Conservation (phyloP, 1,140 invertebrate genomes). For the Platyura marginata region DNA sequence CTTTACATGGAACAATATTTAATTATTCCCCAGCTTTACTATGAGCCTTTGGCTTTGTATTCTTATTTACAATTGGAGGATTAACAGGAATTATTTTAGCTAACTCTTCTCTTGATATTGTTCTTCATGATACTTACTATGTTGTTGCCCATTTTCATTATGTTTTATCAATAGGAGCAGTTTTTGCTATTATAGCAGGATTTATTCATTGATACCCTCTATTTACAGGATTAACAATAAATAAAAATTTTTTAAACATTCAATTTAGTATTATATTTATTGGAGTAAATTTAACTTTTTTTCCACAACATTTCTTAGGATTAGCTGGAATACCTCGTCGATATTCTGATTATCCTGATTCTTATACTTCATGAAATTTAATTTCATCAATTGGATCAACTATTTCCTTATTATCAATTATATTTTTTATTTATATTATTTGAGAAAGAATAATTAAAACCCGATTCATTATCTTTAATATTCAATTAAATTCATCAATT, state of each 20-base stretch:
- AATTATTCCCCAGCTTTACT: conserved; percentile 31
- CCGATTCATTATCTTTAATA: conserved; percentile 24
- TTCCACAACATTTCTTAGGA: conserved; percentile 56
- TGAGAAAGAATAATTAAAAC: conserved; percentile 24
- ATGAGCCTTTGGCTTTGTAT: conserved; percentile 50
- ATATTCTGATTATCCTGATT: conserved; percentile 50
- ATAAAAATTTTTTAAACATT: conserved; percentile 33
- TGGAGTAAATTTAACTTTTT: conserved; percentile 56
- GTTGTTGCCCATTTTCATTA: conserved; percentile 60
- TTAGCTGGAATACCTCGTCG: conserved; percentile 52
- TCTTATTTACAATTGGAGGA: conserved; percentile 43
- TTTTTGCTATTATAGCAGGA: conserved; percentile 50
- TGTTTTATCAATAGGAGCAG: conserved; percentile 41
- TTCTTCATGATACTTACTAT: conserved; percentile 57
- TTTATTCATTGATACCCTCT: conserved; percentile 44
- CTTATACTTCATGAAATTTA: conserved; percentile 39
- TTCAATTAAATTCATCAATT: conserved; percentile 29
- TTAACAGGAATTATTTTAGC: conserved; percentile 45
- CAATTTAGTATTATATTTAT: conserved; percentile 41
- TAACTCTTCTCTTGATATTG: conserved; percentile 50
- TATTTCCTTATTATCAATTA: conserved; percentile 31
- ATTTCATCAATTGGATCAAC: conserved; percentile 40
- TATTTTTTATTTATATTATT: conserved; percentile 34
- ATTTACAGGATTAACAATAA: conserved; percentile 36
- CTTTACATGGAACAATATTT: conserved; percentile 31